Evolutionary conservation across 2,797 vertebrate genomes (phyloP).

Genomic region (Pseudomugil tenellus): DNA sequence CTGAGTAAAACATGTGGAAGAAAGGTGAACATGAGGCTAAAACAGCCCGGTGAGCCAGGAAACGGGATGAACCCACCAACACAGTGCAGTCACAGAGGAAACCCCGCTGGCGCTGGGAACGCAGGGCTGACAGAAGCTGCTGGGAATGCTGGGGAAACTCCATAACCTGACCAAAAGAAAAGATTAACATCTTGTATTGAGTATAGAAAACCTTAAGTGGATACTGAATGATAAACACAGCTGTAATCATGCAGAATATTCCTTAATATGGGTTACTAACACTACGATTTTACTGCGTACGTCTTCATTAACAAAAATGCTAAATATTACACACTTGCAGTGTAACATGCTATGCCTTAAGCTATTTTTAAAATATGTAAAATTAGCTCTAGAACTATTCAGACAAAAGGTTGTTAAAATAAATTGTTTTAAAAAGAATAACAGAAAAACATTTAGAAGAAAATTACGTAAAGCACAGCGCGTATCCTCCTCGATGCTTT

Average conservation of each 20-base stretch:
- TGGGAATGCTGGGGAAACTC: constrained; percentile 95
- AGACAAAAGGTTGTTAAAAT: background rate
- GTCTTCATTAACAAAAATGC: background rate
- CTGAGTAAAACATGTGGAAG: constrained; percentile 96
- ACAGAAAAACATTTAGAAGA: background rate
- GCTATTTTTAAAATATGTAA: too few relatives aligned
- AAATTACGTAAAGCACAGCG: constrained; percentile 3
- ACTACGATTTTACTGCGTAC: background rate
- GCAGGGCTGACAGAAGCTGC: constrained; percentile 89
- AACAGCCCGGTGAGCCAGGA: constrained; percentile 91
- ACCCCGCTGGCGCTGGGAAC: constrained; percentile 91
- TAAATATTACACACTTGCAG: background rate
- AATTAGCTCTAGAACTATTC: too few relatives aligned
- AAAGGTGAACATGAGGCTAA: constrained; percentile 94
- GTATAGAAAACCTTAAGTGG: background rate
- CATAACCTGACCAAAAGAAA: constrained; percentile 78
- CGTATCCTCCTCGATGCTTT: background rate
- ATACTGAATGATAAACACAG: background rate
- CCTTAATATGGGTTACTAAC: too few relatives aligned
- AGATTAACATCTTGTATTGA: background rate
- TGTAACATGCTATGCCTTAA: background rate
- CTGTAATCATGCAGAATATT: too few relatives aligned
- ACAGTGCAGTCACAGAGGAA: constrained; percentile 96
- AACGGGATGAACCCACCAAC: constrained; percentile 87
- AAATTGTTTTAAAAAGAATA: background rate